Base-by-base conservation (phyloP, 2,888 invertebrate species). In the Microplitis manilae region DNA sequence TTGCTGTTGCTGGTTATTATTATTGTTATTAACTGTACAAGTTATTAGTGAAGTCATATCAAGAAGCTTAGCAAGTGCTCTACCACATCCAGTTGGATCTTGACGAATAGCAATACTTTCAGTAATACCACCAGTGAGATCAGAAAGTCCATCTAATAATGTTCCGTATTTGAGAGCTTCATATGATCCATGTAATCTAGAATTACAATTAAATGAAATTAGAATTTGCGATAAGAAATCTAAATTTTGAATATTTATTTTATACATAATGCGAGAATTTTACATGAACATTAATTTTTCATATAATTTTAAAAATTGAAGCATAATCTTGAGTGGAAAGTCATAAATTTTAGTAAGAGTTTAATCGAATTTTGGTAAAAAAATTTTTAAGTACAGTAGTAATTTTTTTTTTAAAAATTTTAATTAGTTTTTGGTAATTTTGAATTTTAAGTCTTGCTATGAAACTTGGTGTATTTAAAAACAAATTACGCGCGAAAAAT, bases 91-190 rank as follows among this genome's bases (percentile, higher is more conserved):
- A 5, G 95, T 94, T 0, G 93, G 92, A 83, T 95, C 94, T 79
- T 94, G 94, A 13, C 93, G 91, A 60, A 95, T 92, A n/a, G 93
- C 92, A 80, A 96, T 93, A 79, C 94, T 94, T 89, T 97, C 96
- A 0, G 96, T 96, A 77, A 97, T 95, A 5, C 97, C 97, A 0
- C 97, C 97, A 0, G 97, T 96, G 41, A 97, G 91, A 90, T 97
- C 97, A 0, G 96, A 96, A 73, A 97, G 91, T 0, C 97, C 97
- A 87, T 97, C 97, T 79, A 96, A 91, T 9, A 96, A 91, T 67
- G 96, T 96, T n/a, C 97, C 97, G 87, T 97, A 97, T 87, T 97
- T 97, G 1, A 97, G 91, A 0, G 97, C 97, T 90, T 97, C 97
- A 90, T 97, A 97, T 0, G 97, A 97, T 5, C 97, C 97, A 87